Conservation (phyloP, 2,113 vertebrate genomes). For the Psilopogon haemacephalus region DNA sequence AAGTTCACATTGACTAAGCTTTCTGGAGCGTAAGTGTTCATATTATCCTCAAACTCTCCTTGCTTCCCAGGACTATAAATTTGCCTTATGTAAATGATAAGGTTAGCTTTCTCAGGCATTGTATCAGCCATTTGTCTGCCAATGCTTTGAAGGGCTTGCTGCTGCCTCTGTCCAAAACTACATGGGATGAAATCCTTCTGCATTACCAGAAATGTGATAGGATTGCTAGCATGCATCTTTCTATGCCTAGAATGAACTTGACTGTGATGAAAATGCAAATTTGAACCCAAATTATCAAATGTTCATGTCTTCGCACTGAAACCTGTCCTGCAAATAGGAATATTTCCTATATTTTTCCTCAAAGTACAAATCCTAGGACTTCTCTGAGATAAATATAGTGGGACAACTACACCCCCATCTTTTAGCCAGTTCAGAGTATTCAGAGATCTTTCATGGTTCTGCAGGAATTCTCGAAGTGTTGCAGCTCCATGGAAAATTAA, state of each 20-base stretch:
- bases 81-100: background rate
- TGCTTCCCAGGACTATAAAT: background rate
- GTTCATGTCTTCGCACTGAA: background rate
- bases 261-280: background rate
- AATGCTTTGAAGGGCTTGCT: background rate
- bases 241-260: background rate
- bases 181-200: background rate
- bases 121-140: background rate
- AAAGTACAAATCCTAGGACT: background rate
- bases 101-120: background rate
- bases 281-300: background rate
- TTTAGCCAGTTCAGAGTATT: background rate
- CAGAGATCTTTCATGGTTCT: background rate
- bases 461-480: background rate
- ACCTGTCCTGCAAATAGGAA: background rate
- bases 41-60: background rate
- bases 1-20: background rate
- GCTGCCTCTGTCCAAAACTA: background rate
- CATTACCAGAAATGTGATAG: background rate
- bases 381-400: background rate
- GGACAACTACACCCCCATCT: background rate
- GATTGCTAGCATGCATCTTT: background rate
- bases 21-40: background rate
- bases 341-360: background rate
- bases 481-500: background rate